Evolutionary conservation across 2,888 invertebrate species (phyloP).

Genomic region (Macaria notata): DNA sequence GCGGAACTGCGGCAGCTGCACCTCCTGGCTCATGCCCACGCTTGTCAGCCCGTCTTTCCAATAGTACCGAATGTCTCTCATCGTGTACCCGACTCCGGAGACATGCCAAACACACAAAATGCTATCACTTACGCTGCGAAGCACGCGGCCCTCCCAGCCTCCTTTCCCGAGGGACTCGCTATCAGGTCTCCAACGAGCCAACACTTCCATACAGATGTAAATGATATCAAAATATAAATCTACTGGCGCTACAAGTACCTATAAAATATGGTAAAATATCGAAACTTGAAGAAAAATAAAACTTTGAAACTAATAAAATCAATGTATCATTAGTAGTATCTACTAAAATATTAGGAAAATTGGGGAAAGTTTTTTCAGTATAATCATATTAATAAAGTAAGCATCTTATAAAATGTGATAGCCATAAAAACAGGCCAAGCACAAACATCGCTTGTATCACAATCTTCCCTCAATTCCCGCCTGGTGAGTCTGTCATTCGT

Average conservation of each 20-base stretch:
- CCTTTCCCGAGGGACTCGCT: conserved; percentile 45
- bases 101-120: conserved; percentile 83
- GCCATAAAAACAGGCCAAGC: too few species aligned
- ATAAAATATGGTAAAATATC: conserved; percentile 39
- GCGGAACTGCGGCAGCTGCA: conserved; percentile 98
- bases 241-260: conserved; percentile 39
- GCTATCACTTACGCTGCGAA: conserved; percentile 81
- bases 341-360: too few species aligned
- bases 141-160: conserved; percentile 60
- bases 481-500: too few species aligned
- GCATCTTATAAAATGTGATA: too few species aligned
- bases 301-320: too few species aligned
- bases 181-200: conserved; percentile 41
- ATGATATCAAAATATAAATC: conserved; percentile 67
- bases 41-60: conserved; percentile 96
- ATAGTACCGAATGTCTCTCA: conserved; percentile 98
- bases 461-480: too few species aligned
- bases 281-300: conserved; percentile 1
- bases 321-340: too few species aligned
- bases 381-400: too few species aligned
- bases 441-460: too few species aligned
- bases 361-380: too few species aligned
- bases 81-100: conserved; percentile 96
- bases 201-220: conserved; percentile 48
- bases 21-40: conserved; percentile 97